These are phyloP conservation scores for Prosapia bicincta DNA, from an alignment of 2,888 invertebrate species.

Conservation along the genomic window DNA sequence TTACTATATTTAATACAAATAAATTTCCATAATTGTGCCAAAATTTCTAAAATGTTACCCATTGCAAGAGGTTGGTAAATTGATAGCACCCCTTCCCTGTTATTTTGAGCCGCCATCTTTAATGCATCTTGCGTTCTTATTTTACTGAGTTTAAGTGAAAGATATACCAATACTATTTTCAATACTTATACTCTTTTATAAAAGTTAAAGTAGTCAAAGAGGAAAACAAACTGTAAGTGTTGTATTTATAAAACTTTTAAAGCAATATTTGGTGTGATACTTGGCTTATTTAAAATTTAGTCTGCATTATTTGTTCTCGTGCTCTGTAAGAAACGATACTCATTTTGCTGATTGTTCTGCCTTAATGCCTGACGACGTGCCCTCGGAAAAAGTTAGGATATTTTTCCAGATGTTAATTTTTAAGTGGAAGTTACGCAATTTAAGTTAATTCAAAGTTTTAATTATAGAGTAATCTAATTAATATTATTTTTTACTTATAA, in stretches of 20 bases:
- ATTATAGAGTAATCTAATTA: no score
- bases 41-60: no score
- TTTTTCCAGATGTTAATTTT: not conserved
- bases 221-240: not conserved
- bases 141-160: not conserved
- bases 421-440: no score
- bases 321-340: conserved; percentile 7
- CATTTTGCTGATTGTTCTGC: conserved; percentile 8
- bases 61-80: not conserved
- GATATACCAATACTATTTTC: not conserved
- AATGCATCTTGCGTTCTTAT: conserved; percentile 13
- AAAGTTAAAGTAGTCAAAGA: not conserved
- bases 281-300: not conserved
- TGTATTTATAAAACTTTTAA: not conserved
- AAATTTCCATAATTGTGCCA: no score
- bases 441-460: no score
- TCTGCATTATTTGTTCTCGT: not conserved
- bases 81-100: conserved; percentile 8
- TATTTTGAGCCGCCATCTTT: conserved; percentile 22
- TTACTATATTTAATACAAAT: no score
- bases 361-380: not conserved
- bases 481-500: no score
- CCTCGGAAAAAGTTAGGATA: not conserved
- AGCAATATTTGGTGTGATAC: not conserved
- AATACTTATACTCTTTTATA: not conserved